Conservation (phyloP, 1,140 invertebrate species). For the Drosophila leontia region DNA sequence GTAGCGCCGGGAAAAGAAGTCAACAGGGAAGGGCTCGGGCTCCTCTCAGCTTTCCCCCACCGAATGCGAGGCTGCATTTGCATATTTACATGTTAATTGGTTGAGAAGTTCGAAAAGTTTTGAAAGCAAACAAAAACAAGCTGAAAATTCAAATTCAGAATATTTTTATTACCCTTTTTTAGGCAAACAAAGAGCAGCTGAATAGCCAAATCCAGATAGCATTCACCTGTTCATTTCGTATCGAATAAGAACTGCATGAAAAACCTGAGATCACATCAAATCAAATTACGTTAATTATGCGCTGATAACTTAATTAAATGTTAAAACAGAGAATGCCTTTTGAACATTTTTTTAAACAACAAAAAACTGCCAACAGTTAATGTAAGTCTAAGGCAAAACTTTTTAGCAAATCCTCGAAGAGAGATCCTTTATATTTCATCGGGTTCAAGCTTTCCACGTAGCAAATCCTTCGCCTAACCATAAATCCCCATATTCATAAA, state of each 20-base stretch:
- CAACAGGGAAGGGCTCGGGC: neutral
- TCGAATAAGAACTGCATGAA: neutral
- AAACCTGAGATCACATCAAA: neutral
- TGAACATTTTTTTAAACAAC: neutral
- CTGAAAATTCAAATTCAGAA: conserved; percentile 1
- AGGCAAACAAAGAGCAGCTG: neutral
- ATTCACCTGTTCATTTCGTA: neutral
- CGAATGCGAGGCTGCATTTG: neutral
- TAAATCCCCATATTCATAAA: conserved; percentile 58
- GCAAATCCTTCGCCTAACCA: conserved; percentile 57
- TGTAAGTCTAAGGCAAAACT: neutral
- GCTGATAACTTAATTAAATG: conserved; percentile 14
- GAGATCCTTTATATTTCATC: conserved; percentile 29
- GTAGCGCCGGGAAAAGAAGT: conserved; percentile 11
- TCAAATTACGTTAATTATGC: conserved; percentile 10
- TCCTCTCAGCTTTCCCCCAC: neutral
- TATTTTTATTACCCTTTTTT: neutral
- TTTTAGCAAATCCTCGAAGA: conserved; percentile 5
- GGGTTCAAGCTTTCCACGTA: conserved; percentile 7
- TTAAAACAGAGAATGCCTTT: neutral
- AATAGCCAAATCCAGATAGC: conserved; percentile 1
- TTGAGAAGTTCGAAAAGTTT: conserved; percentile 8
- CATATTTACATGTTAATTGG: conserved; percentile 15
- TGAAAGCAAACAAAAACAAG: conserved; percentile 2
- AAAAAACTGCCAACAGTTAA: neutral